Percentiles rank a stretch among this genome's conserved stretches.
Conservation (phyloP, 2,797 vertebrate species). For the Bufotes viridis region DNA sequence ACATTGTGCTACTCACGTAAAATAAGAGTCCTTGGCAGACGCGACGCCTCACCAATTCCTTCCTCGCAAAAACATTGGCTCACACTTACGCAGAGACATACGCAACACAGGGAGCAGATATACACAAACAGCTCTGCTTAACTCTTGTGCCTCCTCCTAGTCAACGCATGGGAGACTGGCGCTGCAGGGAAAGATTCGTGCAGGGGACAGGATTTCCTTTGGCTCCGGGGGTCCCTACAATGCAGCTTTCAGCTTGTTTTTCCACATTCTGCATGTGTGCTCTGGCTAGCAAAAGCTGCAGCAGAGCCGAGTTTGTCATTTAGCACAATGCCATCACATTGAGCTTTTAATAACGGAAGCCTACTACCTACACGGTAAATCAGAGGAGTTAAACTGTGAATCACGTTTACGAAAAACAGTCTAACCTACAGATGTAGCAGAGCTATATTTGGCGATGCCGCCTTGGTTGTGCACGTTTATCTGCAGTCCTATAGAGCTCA, state of each 20-base stretch:
- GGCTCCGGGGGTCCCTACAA: background rate
- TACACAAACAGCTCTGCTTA: constrained; percentile 37
- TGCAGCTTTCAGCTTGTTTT: background rate
- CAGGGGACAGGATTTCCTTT: constrained; percentile 42
- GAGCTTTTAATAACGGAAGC: background rate
- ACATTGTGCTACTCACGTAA: background rate
- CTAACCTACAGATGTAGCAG: background rate
- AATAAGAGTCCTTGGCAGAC: constrained; percentile 10
- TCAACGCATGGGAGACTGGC: background rate
- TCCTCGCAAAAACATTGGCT: constrained; percentile 1
- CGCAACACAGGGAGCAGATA: background rate
- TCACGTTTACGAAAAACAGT: too few species aligned
- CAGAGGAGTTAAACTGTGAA: too few species aligned
- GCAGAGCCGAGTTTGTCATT: background rate
- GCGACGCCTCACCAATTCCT: constrained; percentile 10
- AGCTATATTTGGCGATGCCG: background rate
- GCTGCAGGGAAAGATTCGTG: background rate
- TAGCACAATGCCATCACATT: background rate
- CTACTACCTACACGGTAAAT: too few species aligned
- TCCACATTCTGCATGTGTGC: background rate
- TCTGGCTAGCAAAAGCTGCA: background rate
- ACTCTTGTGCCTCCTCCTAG: background rate
- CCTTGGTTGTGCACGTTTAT: background rate
- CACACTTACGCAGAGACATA: constrained; percentile 33
- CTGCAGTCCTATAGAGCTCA: background rate